A percentile compares a stretch with the other conserved stretches of the same genome.
phyloP scores from a whole-genome alignment of 2,888 invertebrate species.

The Pseudococcus longispinus region DNA sequence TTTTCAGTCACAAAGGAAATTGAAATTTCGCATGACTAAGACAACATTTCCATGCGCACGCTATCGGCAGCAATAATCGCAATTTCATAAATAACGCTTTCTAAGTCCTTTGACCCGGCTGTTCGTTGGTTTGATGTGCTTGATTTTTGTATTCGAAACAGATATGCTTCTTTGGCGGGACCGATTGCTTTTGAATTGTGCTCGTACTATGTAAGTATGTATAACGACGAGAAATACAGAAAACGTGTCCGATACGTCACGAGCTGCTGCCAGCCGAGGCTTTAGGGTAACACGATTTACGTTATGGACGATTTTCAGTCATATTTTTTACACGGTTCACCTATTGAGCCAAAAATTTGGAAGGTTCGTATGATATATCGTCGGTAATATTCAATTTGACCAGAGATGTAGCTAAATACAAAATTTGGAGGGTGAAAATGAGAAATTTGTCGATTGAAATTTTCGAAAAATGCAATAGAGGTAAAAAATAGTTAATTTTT shows the following conservation, averaged over 20 bases:
- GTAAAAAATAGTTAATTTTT: too few relatives aligned
- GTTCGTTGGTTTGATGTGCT: slow-evolving; percentile 5
- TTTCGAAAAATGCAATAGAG: too few relatives aligned
- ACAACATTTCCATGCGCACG: not conserved
- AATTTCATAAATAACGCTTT: slow-evolving; percentile 37
- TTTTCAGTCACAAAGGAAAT: not conserved
- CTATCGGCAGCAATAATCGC: slow-evolving; percentile 13
- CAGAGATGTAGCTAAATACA: too few relatives aligned
- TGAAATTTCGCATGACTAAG: not conserved
- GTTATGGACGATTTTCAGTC: not conserved
- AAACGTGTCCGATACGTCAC: slow-evolving; percentile 46
- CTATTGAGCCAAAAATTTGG: not conserved
- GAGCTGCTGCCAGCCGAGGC: slow-evolving; percentile 9
- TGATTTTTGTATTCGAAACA: slow-evolving; percentile 25
- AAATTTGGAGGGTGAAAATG: too few relatives aligned
- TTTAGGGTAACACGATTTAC: slow-evolving; percentile 17
- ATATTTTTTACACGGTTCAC: not conserved
- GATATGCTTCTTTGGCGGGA: slow-evolving; percentile 35
- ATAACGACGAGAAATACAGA: slow-evolving; percentile 8
- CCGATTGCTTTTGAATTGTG: not conserved
- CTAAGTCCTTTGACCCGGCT: slow-evolving; percentile 32
- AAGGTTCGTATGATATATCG: not conserved
- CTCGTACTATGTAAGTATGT: slow-evolving; percentile 18
- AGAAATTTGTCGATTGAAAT: too few relatives aligned
- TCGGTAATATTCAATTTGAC: not conserved